Conservation (phyloP, 2,797 vertebrate species). For the Petrocephalus schoutedeni region DNA sequence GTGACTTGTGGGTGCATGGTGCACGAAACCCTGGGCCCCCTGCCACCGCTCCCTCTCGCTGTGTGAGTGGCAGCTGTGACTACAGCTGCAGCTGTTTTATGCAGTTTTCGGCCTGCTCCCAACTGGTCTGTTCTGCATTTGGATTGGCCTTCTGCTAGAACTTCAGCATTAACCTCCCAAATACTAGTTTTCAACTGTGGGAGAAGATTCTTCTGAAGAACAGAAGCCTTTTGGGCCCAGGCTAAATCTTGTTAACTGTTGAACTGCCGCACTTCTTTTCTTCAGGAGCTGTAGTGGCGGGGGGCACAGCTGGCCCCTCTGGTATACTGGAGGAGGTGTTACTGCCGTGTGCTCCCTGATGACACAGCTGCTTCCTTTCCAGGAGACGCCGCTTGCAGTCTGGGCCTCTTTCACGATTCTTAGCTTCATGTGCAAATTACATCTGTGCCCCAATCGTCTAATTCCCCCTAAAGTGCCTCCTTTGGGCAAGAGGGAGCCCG, state of each 20-base stretch:
- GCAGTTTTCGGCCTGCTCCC: not conserved
- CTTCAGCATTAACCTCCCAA: not conserved
- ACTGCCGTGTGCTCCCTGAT: not conserved
- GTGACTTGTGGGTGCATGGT: not conserved
- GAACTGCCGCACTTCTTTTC: not conserved
- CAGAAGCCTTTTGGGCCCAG: not conserved
- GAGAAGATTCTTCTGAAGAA: not conserved
- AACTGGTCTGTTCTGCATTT: not conserved
- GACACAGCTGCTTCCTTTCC: not conserved
- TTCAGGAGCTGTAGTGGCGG: not conserved
- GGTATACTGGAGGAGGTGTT: not conserved
- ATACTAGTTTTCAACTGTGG: not conserved
- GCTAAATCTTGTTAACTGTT: not conserved
- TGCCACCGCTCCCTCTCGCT: not conserved
- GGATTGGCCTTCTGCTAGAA: not conserved
- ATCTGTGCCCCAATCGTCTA: not conserved
- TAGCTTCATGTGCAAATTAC: not conserved
- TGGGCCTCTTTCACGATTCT: not conserved
- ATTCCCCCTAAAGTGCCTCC: not conserved
- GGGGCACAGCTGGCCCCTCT: not conserved
- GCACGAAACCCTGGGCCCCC: not conserved
- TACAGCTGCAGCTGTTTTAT: not conserved
- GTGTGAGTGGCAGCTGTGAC: not conserved
- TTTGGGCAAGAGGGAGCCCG: not conserved
- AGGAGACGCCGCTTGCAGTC: not conserved